Percentiles rank a stretch among this genome's conserved stretches.
Conservation (phyloP, 92 coral and sea anemone genomes). For the Virgularia gustaviana region DNA sequence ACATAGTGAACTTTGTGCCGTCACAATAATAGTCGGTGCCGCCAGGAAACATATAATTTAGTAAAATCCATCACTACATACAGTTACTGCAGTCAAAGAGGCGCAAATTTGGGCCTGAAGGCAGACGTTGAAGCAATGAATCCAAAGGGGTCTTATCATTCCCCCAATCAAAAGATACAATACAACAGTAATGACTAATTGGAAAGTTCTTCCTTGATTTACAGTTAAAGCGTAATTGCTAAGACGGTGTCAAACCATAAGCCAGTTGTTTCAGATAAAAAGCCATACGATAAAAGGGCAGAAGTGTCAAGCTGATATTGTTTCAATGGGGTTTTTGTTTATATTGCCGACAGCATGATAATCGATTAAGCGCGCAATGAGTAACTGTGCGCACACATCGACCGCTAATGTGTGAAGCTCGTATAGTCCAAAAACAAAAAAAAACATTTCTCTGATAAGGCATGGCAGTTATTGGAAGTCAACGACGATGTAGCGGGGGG, state of each 20-base stretch:
- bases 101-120: too few species aligned
- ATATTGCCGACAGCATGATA: constrained; percentile 12
- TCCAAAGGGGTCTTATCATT: not conserved
- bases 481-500: too few species aligned
- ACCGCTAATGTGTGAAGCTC: constrained; percentile 20
- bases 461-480: too few species aligned
- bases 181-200: not conserved
- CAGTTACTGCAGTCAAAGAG: too few species aligned
- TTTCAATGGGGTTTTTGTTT: not conserved
- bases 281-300: not conserved
- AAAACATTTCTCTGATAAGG: too few species aligned
- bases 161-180: not conserved
- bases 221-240: not conserved
- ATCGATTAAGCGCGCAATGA: constrained; percentile 17
- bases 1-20: not conserved
- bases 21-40: too few species aligned
- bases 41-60: too few species aligned
- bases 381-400: constrained; percentile 1
- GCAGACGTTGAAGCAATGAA: not conserved
- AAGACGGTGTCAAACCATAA: not conserved
- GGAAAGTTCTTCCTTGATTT: not conserved
- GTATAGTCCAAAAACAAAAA: not conserved
- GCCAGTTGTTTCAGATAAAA: not conserved
- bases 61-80: too few species aligned
- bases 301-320: not conserved